Conservation (phyloP, 2,113 vertebrate species). For the Passer domesticus region DNA sequence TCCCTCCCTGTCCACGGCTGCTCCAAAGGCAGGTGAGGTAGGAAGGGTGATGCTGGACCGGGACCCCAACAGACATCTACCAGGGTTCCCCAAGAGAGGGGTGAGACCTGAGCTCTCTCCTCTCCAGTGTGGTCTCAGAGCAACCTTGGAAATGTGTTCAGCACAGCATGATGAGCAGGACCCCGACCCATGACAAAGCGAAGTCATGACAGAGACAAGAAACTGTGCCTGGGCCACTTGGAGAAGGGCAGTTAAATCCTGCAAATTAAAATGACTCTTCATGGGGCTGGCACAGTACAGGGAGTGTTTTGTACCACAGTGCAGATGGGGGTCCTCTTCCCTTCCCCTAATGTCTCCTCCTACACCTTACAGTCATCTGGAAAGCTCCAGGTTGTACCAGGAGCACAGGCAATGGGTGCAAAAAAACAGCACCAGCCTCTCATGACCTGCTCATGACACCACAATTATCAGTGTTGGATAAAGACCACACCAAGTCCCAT, state of each 20-base stretch:
- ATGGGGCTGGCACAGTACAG: neutral
- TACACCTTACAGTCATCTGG: neutral
- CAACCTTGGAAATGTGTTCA: conserved; percentile 19
- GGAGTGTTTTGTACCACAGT: neutral
- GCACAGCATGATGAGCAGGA: conserved; percentile 32
- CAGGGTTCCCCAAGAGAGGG: neutral
- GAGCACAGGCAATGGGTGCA: neutral
- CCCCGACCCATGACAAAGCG: neutral
- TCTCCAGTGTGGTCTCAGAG: conserved; percentile 12
- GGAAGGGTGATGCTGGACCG: conserved; percentile 32
- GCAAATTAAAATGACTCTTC: conserved; percentile 21
- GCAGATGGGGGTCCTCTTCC: neutral
- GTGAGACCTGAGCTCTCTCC: conserved; percentile 11
- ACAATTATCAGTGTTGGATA: neutral
- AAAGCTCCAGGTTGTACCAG: neutral
- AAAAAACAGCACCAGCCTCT: neutral
- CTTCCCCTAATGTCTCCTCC: neutral
- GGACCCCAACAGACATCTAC: neutral
- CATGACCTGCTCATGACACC: neutral
- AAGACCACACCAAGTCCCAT: neutral
- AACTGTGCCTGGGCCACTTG: neutral
- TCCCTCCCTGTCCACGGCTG: neutral
- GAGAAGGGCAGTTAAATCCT: neutral
- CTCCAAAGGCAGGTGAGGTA: conserved; percentile 57
- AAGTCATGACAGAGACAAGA: conserved; percentile 3